Evolutionary conservation across 2,888 invertebrate species (phyloP).

Genomic region (Harpalus rubripes): DNA sequence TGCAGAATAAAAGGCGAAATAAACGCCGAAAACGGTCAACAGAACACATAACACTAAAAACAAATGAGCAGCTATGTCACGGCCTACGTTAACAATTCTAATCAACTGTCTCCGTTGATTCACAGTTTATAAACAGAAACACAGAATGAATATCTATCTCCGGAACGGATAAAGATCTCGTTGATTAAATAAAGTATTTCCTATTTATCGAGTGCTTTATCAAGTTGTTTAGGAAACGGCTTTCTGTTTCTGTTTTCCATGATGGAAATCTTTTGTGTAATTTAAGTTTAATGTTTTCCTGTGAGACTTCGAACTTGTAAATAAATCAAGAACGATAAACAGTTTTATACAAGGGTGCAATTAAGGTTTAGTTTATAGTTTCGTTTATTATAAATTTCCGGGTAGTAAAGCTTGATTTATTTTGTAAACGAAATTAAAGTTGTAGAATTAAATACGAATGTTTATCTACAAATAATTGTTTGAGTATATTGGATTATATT

Average conservation of each 20-base stretch:
- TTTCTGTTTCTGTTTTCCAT: constrained; percentile 6
- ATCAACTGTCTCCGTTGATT: background rate
- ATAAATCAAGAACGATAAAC: background rate
- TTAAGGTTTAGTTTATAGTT: background rate
- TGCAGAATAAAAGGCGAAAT: constrained; percentile 19
- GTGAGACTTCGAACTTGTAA: background rate
- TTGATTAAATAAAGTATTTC: background rate
- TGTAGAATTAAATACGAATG: too few species aligned
- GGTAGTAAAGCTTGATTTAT: too few species aligned
- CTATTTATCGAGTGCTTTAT: constrained; percentile 25
- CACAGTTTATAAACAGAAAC: constrained; percentile 19
- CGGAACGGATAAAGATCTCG: background rate
- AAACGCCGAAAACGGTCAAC: constrained; percentile 17
- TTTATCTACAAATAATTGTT: too few species aligned
- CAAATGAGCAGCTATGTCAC: constrained; percentile 28
- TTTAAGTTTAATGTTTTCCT: constrained; percentile 13
- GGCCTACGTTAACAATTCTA: constrained; percentile 8
- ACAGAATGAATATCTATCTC: background rate
- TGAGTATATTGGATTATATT: too few species aligned
- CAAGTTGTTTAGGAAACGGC: background rate
- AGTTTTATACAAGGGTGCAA: background rate
- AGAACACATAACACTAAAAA: constrained; percentile 37
- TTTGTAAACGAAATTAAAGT: too few species aligned
- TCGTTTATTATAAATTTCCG: background rate
- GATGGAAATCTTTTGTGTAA: background rate